Base-by-base conservation (phyloP, 2,113 vertebrate species). In the Kryptolebias marmoratus region DNA sequence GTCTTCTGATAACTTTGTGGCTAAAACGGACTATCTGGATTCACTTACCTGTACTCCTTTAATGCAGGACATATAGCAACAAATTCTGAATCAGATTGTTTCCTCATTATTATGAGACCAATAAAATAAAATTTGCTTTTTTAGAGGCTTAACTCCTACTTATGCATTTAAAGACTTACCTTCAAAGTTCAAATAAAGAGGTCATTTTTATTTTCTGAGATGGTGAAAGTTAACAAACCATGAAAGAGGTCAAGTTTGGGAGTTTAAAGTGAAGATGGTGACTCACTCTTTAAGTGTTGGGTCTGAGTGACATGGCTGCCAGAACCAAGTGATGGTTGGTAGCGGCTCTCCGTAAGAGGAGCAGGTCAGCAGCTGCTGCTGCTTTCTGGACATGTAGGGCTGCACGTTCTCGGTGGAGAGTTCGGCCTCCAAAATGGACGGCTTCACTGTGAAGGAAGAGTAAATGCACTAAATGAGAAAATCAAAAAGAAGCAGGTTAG, bases 371-470 rank as follows among this genome's bases (percentile, higher is more conserved):
- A 97, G 91, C 8, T 85, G 77, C 3, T 94, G 87, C 50, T 88
- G 84, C 69, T 87, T 88, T 70, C 93, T 89, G 27, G 92, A 65
- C 39, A 64, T 73, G 82, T 88, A 91, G 28, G 86, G 82, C 52
- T 87, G 90, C 53, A 90, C 67, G 5, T 89, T 85, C 52, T 56
- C 48, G 13, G 61, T 45, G 83, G 79, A 89, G 75, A 71, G 91
- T 64, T 95, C 95, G 52, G 93, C 94, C 64, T 96, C 95, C 16
- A 86, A 94, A 86, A 98, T 97, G 74, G 86, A 91, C 58, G 96
- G 96, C 73, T 90, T 95, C 80, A 94, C 96, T 98, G 79, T 56
- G 81, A 70, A 55, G 5, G 44, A 64, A 74, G 18, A 79, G 12
- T 6, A 6, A 9, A 48, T 49, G n/a, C 47, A 56, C 64, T 4